Evolutionary conservation across 1,140 invertebrate genomes (phyloP).

Genomic region (Apocrypta bakeri): DNA sequence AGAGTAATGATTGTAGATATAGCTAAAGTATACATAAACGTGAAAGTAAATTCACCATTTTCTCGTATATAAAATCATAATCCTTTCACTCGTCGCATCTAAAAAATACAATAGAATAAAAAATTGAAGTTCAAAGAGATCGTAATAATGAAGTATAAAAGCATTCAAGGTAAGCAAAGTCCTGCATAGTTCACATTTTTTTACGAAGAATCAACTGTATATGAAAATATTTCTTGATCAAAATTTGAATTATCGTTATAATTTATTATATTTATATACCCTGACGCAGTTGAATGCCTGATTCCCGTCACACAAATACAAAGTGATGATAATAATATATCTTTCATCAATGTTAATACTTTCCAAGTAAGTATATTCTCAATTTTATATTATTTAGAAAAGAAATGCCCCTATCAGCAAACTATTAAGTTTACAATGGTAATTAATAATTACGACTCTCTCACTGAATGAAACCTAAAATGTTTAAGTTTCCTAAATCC

Average conservation of each 20-base stretch:
- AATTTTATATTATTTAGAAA: not conserved
- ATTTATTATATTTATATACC: not conserved
- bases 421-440: not conserved
- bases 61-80: conserved; percentile 9
- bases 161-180: not conserved
- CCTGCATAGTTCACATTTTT: not conserved
- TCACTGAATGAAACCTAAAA: not conserved
- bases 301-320: not conserved
- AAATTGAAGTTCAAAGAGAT: conserved; percentile 21
- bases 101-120: conserved; percentile 39
- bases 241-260: too few species aligned
- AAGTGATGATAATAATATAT: not conserved
- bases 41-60: conserved; percentile 15
- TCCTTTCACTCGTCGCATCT: not conserved
- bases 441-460: not conserved
- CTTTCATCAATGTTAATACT: not conserved
- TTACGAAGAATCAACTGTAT: not conserved
- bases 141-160: conserved; percentile 16
- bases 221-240: conserved; percentile 1
- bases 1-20: not conserved
- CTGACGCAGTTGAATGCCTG: not conserved
- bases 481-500: not conserved
- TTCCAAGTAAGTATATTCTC: not conserved
- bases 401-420: not conserved
- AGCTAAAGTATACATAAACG: not conserved